These are phyloP conservation scores for Urocitellus parryii DNA, from an alignment of 2,113 vertebrate genomes.

Conservation along the genomic window DNA sequence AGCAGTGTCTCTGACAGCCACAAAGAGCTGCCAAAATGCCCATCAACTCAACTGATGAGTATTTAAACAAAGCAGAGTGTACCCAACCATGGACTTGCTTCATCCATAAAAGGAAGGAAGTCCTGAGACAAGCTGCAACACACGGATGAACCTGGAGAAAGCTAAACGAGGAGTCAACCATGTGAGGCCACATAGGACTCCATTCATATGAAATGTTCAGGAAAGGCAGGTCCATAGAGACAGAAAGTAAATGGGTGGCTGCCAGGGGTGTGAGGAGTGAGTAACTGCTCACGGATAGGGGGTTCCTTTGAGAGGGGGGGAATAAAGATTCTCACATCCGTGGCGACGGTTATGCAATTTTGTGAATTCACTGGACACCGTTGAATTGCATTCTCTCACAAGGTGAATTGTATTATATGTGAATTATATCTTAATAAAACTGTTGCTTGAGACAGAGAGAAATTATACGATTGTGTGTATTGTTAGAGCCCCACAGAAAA, in stretches of 20 bases:
- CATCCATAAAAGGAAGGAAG: neutral
- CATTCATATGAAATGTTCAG: neutral
- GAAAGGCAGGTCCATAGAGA: neutral
- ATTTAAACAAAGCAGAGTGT: neutral
- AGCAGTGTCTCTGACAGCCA: neutral
- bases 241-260: conserved; percentile 1
- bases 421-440: conserved; percentile 3
- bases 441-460: neutral
- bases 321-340: conserved; percentile 41
- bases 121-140: neutral
- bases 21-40: neutral
- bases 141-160: neutral
- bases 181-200: neutral
- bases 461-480: neutral
- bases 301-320: neutral
- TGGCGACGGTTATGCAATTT: neutral
- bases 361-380: neutral
- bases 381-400: neutral
- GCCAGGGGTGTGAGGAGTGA: neutral
- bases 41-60: neutral
- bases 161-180: neutral
- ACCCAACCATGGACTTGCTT: neutral
- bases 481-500: neutral
- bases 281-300: neutral
- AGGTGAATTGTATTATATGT: neutral